A percentile compares a stretch with the other conserved stretches of the same genome.
Conservation (phyloP, 2,113 vertebrate species). For the Lepus timidus region DNA sequence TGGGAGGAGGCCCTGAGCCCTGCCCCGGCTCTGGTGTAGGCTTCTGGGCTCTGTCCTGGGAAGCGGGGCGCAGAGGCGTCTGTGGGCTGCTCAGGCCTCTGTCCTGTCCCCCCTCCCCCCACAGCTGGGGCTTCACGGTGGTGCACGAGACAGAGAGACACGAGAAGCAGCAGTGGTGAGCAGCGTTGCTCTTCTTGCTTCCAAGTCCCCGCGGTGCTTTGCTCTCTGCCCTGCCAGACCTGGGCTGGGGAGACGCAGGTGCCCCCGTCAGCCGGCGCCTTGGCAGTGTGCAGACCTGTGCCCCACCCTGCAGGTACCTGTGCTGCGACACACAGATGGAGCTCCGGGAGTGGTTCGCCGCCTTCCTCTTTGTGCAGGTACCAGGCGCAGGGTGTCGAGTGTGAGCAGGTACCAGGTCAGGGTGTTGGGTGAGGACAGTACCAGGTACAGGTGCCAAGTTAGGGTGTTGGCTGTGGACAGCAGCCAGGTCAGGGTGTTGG, state of each 20-base stretch:
- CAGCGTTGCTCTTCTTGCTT: not conserved
- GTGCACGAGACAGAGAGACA: constrained; percentile 93
- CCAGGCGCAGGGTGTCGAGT: not conserved
- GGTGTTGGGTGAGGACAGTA: no score
- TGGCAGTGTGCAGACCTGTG: not conserved
- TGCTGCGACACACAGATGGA: constrained; percentile 95
- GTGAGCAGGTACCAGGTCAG: no score
- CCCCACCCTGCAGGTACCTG: constrained; percentile 91
- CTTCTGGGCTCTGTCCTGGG: not conserved
- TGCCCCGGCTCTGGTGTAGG: not conserved
- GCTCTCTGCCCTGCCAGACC: not conserved
- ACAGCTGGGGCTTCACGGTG: constrained; percentile 95
- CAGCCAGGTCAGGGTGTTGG: no score
- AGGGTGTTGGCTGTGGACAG: no score
- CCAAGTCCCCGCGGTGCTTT: not conserved
- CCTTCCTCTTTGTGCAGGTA: constrained; percentile 95
- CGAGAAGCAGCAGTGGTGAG: constrained; percentile 97
- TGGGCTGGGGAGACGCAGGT: not conserved
- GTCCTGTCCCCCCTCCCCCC: not conserved
- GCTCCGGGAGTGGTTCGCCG: constrained; percentile 95
- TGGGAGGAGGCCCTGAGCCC: not conserved
- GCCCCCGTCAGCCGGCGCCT: not conserved
- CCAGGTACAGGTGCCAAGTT: no score
- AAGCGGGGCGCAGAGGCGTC: not conserved
- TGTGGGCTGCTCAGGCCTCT: not conserved